phyloP scores from a whole-genome alignment of 35 echinoderm and acorn worm species.

The Ophioderma brevispina region DNA sequence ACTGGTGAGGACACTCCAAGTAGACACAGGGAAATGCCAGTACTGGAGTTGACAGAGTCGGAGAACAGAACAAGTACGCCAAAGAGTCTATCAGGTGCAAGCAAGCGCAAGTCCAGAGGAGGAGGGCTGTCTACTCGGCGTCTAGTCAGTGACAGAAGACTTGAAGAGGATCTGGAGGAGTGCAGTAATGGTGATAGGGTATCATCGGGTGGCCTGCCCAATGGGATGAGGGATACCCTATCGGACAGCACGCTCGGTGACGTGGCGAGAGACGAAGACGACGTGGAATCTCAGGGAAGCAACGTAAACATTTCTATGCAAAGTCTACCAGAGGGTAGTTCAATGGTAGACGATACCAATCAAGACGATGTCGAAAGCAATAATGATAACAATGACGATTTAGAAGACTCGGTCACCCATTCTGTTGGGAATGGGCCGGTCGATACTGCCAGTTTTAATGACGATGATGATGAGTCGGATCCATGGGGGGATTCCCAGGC shows the following conservation, averaged over 20 bases:
- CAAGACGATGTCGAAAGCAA: conserved; percentile 4
- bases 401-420: neutral
- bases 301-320: conserved; percentile 45
- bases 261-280: neutral
- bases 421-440: neutral
- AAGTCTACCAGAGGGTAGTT: conserved; percentile 12
- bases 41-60: neutral
- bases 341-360: neutral
- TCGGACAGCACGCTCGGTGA: neutral
- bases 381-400: conserved; percentile 11
- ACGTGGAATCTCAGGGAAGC: conserved; percentile 44
- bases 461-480: neutral
- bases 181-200: neutral
- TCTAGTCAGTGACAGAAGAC: neutral
- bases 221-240: neutral
- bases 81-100: conserved; percentile 56
- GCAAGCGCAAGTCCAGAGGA: conserved; percentile 53
- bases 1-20: neutral
- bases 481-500: neutral
- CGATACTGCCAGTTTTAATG: conserved; percentile 1
- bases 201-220: neutral
- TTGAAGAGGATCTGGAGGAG: neutral
- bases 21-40: neutral
- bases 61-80: conserved; percentile 48
- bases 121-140: neutral